Evolutionary conservation across 2,797 vertebrate genomes (phyloP).

Genomic region (Carcharodon carcharias): DNA sequence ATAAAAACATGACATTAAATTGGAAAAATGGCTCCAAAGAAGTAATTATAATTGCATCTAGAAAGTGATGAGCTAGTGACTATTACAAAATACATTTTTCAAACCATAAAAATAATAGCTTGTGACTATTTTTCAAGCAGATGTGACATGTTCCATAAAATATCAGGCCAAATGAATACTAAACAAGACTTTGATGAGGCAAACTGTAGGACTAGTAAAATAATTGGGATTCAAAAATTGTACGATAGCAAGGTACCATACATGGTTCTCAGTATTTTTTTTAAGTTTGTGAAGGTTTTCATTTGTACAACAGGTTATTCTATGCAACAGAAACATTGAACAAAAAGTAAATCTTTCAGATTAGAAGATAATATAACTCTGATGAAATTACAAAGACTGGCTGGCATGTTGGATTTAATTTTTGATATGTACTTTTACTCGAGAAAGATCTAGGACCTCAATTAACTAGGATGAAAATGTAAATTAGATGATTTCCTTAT

Average conservation of each 20-base stretch:
- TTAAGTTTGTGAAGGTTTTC: not conserved
- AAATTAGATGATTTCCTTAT: not conserved
- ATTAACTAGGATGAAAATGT: not conserved
- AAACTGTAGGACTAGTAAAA: not conserved
- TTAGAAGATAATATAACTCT: conserved; percentile 8
- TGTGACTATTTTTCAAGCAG: conserved; percentile 12
- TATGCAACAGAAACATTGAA: not conserved
- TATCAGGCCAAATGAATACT: conserved; percentile 24
- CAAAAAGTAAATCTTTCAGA: conserved; percentile 1
- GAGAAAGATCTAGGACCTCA: not conserved
- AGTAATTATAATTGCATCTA: not conserved
- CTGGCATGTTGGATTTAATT: conserved; percentile 5
- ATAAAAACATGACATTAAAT: conserved; percentile 14
- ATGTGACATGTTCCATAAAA: not conserved
- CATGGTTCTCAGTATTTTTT: not conserved
- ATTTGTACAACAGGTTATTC: not conserved
- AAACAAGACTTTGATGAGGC: conserved; percentile 17
- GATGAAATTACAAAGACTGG: not conserved
- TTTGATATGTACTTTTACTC: not conserved
- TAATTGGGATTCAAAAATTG: conserved; percentile 1
- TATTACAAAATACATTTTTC: not conserved
- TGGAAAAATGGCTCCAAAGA: not conserved
- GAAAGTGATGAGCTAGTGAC: not conserved
- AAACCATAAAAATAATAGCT: not conserved
- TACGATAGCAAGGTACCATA: not conserved